Evolutionary conservation across 1,140 invertebrate species (phyloP), one percentile per base, ranked within the genome.

Genomic region (Euwallacea fornicatus): DNA sequence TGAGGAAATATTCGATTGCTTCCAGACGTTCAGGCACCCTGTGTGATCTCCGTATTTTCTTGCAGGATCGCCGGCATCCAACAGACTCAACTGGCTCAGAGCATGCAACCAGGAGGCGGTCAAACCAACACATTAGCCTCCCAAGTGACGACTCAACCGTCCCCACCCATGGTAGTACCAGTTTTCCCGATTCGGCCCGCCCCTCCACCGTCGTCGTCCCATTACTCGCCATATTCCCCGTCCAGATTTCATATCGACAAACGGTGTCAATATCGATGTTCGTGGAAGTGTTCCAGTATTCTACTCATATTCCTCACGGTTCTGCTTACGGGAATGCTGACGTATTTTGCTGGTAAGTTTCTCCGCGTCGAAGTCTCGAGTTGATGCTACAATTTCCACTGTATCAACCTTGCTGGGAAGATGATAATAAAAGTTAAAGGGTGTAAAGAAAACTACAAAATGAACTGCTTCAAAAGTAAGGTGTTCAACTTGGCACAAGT

Each of bases 171-270:
- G 77, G 90, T 91, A 56, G 92, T 93, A 88, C 90, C 91, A 50
- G 90, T 89, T 75, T 92, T 92, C 83, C 91, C 91, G 7, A 84
- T 91, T 74, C 85, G 90, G 75, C 85, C 89, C 79, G 86, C 86
- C 77, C 86, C 88, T 77, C 87, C 88, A 68, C 86, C 89, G 73
- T 86, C 88, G 62, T 87, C 89, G 75, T 88, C 90, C 59, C 88
- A 92, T 77, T 91, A 94, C 85, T 88, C 91, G 75, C 87, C 89
- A 74, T 93, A 92, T 83, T 94, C 93, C 73, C 92, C 92, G 78
- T 94, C 95, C 73, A 90, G 94, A 80, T 95, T 96, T 85, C 92
- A 94, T 84, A 93, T 96, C 85, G 93, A 95, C 84, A 96, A 96
- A 83, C 88, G 93, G 71, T 94, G 93, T 83, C 92, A 93, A 78